Base-by-base conservation (phyloP, 2,888 invertebrate genomes). In the Drosophila incognita region DNA sequence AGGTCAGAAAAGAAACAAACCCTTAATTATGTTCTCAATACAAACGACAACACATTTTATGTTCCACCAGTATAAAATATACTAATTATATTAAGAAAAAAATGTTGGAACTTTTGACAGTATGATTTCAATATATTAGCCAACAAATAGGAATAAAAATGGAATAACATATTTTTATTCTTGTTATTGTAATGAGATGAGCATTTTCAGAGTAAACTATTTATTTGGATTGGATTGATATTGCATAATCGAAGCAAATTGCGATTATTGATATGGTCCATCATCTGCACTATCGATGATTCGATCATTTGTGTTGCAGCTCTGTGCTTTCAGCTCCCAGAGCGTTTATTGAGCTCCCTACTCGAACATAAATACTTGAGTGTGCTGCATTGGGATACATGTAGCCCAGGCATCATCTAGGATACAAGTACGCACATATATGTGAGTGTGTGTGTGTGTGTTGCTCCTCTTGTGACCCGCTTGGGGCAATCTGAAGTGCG, bases 401-500 rank as follows among this genome's bases (percentile, higher is more conserved):
- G 52, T 31, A 15, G 48, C 46, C 21, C 57, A 42, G 61, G 42
- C 68, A 58, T 58, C 74, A 69, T 35, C 29, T 53, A 59, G 59
- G 48, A 73, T 53, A 33, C 54, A 51, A 38, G 13, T 31, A n/a
- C 35, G 29, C 48, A 11, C 8, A 29, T 63, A 46, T 66, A 46
- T 58, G 13, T 38, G 29, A 0, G 21, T 38, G 24, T 63, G 27
- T 59, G 48, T 66, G 29, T 36, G 40, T 40, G n/a, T 18, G 27
- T 33, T 24, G 11, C 40, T 18, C 27, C 36, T 51, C 48, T 40
- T 38, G 31, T 29, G 51, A 54, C 56, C 21, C 65, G 70, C 65
- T 52, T 48, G 58, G 68, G 58, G 71, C 66, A 48, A 58, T 58
- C 57, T 69, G 71, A 79, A 80, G 80, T 80, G 79, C 75, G 65